These are phyloP conservation scores for Anthopleura xanthogrammica DNA, from an alignment of 92 coral and sea anemone species.

Conservation along the genomic window DNA sequence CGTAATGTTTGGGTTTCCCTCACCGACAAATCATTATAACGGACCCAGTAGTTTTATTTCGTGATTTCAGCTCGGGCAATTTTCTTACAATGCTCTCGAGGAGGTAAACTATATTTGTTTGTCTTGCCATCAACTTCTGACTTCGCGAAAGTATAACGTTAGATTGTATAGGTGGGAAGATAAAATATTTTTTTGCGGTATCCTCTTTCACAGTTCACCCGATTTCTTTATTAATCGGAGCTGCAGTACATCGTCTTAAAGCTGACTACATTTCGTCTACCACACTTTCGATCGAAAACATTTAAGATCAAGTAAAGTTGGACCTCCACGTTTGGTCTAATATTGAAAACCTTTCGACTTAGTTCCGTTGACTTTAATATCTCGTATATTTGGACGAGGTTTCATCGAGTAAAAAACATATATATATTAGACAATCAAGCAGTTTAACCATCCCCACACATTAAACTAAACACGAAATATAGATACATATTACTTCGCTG, in stretches of 20 bases:
- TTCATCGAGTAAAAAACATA: conserved; percentile 17
- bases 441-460: conserved; percentile 10
- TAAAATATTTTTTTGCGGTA: background rate
- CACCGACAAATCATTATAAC: background rate
- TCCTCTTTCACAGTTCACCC: background rate
- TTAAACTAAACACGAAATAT: conserved; percentile 17
- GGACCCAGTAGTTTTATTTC: conserved; percentile 4
- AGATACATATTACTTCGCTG: background rate
- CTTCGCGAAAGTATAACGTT: conserved; percentile 3
- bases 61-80: background rate
- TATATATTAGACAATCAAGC: conserved; percentile 12
- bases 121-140: conserved; percentile 10
- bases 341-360: background rate
- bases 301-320: background rate
- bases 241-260: background rate
- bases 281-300: background rate
- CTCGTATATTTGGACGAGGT: background rate
- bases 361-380: background rate
- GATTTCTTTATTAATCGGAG: background rate
- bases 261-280: background rate
- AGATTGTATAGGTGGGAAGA: background rate
- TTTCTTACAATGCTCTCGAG: conserved; percentile 5
- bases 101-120: conserved; percentile 21
- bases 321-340: background rate
- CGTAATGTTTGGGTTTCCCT: background rate